Evolutionary conservation across 2,888 invertebrate genomes (phyloP).

Genomic region (Baronia brevicornis): DNA sequence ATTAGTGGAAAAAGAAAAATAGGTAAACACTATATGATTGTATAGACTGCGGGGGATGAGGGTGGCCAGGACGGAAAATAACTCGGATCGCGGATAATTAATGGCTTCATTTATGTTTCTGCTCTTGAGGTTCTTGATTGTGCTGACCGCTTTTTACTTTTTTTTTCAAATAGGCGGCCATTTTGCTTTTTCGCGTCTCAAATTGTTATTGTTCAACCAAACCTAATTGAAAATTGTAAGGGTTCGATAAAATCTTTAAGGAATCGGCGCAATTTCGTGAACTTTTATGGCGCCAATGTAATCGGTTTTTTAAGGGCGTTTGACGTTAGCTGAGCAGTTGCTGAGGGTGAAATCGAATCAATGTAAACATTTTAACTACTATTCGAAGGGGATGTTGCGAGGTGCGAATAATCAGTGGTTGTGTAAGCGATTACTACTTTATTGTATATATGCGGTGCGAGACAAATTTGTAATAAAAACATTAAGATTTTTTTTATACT

Average conservation of each 20-base stretch:
- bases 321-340: slow-evolving; percentile 1
- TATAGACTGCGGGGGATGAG: slow-evolving; percentile 23
- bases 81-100: slow-evolving; percentile 70
- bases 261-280: slow-evolving; percentile 22
- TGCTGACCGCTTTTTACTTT: slow-evolving; percentile 45
- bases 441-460: too few relatives aligned
- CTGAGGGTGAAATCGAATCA: slow-evolving; percentile 1
- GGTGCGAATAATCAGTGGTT: too few relatives aligned
- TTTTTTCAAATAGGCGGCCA: slow-evolving; percentile 36
- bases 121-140: slow-evolving; percentile 71
- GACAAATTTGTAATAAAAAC: too few relatives aligned
- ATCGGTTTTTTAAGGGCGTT: slow-evolving; percentile 8
- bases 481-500: too few relatives aligned
- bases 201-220: slow-evolving; percentile 61
- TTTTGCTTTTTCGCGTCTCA: slow-evolving; percentile 57
- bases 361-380: slow-evolving; percentile 4
- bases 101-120: slow-evolving; percentile 75
- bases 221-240: slow-evolving; percentile 53
- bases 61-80: slow-evolving; percentile 45
- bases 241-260: slow-evolving; percentile 38
- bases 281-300: slow-evolving; percentile 16
- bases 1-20: slow-evolving; percentile 40
- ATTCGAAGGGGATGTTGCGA: too few relatives aligned
- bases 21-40: slow-evolving; percentile 16
- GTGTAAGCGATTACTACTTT: too few relatives aligned